Evolutionary conservation across 2,888 invertebrate genomes (phyloP).

Genomic region (Cephus nigrinus): DNA sequence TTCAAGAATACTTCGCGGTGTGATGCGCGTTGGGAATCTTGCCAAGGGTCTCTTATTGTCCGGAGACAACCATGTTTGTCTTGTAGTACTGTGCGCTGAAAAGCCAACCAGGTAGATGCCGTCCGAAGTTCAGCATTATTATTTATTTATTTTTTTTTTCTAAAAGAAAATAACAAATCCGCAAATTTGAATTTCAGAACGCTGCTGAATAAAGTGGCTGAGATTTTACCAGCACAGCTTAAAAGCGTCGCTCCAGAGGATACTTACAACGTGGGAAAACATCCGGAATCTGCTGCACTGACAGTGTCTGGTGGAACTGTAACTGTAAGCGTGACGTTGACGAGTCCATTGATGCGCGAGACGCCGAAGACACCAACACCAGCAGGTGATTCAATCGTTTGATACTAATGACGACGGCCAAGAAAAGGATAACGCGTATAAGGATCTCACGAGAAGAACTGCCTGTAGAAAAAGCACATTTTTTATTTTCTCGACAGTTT

Average conservation of each 20-base stretch:
- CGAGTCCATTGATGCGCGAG: slow-evolving; percentile 94
- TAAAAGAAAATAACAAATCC: neutral
- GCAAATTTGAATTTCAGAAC: slow-evolving; percentile 64
- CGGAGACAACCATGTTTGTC: slow-evolving; percentile 89
- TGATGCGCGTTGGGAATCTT: slow-evolving; percentile 94
- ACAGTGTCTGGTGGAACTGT: slow-evolving; percentile 83
- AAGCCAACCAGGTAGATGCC: slow-evolving; percentile 80
- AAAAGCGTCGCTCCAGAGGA: slow-evolving; percentile 78
- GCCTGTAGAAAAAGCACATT: slow-evolving; percentile 10
- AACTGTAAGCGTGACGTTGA: slow-evolving; percentile 87
- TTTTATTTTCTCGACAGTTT: slow-evolving; percentile 37
- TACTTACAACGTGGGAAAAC: slow-evolving; percentile 85
- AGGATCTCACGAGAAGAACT: slow-evolving; percentile 8
- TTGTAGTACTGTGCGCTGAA: slow-evolving; percentile 95
- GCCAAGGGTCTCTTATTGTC: slow-evolving; percentile 90
- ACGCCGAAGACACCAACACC: slow-evolving; percentile 41
- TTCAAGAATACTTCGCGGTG: slow-evolving; percentile 87
- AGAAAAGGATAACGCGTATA: slow-evolving; percentile 60
- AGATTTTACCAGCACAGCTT: slow-evolving; percentile 84
- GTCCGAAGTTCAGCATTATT: neutral
- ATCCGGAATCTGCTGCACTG: slow-evolving; percentile 87
- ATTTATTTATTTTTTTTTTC: too few species aligned
- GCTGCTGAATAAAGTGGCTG: slow-evolving; percentile 87
- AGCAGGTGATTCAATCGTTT: slow-evolving; percentile 58
- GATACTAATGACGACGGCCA: slow-evolving; percentile 52